Percentiles rank a stretch among this genome's conserved stretches.
These are phyloP conservation scores for Sinocyclocheilus anophthalmus DNA, from an alignment of 2,113 vertebrate genomes.

Conservation along the genomic window DNA sequence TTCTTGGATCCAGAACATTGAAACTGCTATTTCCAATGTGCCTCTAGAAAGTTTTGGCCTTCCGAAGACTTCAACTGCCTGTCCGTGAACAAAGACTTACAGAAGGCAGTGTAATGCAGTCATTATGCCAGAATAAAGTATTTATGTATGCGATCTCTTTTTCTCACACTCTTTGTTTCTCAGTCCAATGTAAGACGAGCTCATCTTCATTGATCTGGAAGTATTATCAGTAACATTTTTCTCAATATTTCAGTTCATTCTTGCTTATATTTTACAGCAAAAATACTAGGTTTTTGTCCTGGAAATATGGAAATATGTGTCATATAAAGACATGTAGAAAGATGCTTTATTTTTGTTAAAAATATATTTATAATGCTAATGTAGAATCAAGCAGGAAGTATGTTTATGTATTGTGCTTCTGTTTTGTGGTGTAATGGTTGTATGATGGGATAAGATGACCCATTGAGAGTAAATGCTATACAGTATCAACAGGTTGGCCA, in stretches of 20 bases:
- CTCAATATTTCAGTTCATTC: conserved; percentile 74
- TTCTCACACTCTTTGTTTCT: conserved; percentile 62
- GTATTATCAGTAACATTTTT: conserved; percentile 74
- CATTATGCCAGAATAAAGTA: conserved; percentile 71
- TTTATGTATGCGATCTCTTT: conserved; percentile 73
- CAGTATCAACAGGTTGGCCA: not conserved
- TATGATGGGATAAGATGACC: not conserved
- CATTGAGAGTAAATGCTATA: not conserved
- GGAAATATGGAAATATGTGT: conserved; percentile 75
- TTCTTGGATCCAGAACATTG: conserved; percentile 16
- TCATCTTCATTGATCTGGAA: conserved; percentile 66
- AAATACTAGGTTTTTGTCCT: conserved; percentile 76
- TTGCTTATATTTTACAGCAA: conserved; percentile 80
- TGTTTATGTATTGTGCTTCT: conserved; percentile 71
- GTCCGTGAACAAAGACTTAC: conserved; percentile 49
- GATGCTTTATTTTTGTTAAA: conserved; percentile 97
- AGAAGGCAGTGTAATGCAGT: conserved; percentile 58
- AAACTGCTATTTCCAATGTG: conserved; percentile 11
- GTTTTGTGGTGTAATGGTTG: conserved; percentile 81
- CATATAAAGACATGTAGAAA: conserved; percentile 68
- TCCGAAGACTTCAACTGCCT: conserved; percentile 1
- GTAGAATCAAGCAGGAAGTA: conserved; percentile 85
- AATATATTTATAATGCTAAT: conserved; percentile 88
- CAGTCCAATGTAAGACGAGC: conserved; percentile 62
- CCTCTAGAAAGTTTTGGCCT: conserved; percentile 10